Evolutionary conservation across 2,888 invertebrate genomes (phyloP), one percentile per base, ranked within the genome.

Genomic region (Ochlodes sylvanus): DNA sequence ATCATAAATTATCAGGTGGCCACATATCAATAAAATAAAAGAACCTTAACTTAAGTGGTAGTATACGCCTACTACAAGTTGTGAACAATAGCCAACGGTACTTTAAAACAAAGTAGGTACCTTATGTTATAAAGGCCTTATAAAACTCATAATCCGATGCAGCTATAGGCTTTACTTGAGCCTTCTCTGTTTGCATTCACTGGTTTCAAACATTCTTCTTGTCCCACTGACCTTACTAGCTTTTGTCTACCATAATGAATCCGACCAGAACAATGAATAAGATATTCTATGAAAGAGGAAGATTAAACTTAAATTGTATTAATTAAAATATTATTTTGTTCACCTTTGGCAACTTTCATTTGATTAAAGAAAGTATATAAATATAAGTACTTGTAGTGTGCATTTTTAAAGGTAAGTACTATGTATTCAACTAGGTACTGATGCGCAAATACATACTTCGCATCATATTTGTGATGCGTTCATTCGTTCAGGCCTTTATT

Each of bases 181-280:
- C 47, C 63, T 34, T 34, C 57, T 50, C 34, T 41, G 38, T 81
- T 80, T 77, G 75, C 76, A 78, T 81, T 78, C 79, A 73, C 70
- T 74, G 73, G 76, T 78, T 79, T 76, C 70, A 41, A 58, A 57
- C 47, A 72, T 77, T 72, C 78, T 77, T 72, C 78, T 79, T 79
- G 87, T 79, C 83, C 88, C 76, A 86, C 82, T 87, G 81, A 88
- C 87, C 88, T 78, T 77, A 73, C 73, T 75, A 76, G 74, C 70
- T 84, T 83, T 86, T 86, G 77, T 84, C 78, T 74, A 74, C 69
- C 68, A 74, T 80, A 86, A 70, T 73, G 62, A 71, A 72, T 65
- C 68, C 62, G 63, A 71, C 68, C 63, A 65, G 67, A 55, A 64
- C 62, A 63, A 57, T 63, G 62, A 52, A 42, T 65, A 7, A 58